Base-by-base conservation (phyloP, 2,888 invertebrate genomes). In the Temnothorax unifasciatus region DNA sequence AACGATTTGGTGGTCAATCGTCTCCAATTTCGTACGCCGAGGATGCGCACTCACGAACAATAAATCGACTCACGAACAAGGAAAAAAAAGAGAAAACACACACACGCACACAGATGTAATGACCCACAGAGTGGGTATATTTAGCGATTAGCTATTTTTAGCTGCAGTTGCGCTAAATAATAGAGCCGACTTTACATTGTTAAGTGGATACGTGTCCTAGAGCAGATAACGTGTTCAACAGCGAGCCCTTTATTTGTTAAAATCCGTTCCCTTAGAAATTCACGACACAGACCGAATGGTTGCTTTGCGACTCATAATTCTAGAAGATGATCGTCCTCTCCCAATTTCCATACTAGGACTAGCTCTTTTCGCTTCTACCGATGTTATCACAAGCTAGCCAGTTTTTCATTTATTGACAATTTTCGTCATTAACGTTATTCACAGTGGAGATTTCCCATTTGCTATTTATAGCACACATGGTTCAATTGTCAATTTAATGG, bases 151-250 rank as follows among this genome's bases (percentile, higher is more conserved):
- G 91, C 92, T 92, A 92, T 93, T 87, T 93, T 93, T 93, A 93
- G 92, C 89, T 82, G 76, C 89, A 91, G 91, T 89, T 90, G 90
- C 90, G 91, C 90, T 93, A 93, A 93, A 93, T 94, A 92, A 93
- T 93, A 93, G 90, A 94, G 89, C 90, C 90, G 91, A 90, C 92
- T 93, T 92, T 93, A 92, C 91, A 92, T 93, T 93, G 92, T 91
- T 92, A 92, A 90, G 84, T 86, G 92, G 82, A 93, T 93, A 93
- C 92, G 92, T 92, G 91, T 92, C 91, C 91, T 92, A 93, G 92
- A 91, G 91, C 91, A 91, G 90, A 66, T 92, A 92, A 92, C 91
- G 92, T 90, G 90, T 90, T 89, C 89, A 88, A 41, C 87, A 77
- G 89, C 88, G 89, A 91, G 89, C 88, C 89, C 90, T 88, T 91